phyloP scores from a whole-genome alignment of 2,888 invertebrate genomes.

The Tipula vernalis region DNA sequence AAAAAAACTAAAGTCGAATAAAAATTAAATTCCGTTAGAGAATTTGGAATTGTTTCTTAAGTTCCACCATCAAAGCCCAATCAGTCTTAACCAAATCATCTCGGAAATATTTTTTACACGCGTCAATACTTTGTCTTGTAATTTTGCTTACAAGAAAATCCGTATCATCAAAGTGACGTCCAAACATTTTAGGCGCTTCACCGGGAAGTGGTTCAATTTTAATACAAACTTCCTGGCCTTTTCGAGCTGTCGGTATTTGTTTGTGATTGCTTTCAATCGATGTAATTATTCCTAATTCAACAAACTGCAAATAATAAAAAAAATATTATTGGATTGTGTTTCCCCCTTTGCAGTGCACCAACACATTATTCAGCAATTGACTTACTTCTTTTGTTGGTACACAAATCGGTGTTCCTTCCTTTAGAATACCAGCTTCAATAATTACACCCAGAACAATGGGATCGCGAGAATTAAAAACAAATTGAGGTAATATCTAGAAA shows the following conservation, averaged over 20 bases:
- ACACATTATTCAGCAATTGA: slow-evolving; percentile 17
- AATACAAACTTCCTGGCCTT: slow-evolving; percentile 91
- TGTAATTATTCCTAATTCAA: slow-evolving; percentile 86
- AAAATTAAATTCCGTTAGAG: slow-evolving; percentile 43
- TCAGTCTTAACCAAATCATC: slow-evolving; percentile 94
- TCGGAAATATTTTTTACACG: slow-evolving; percentile 97
- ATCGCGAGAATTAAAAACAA: slow-evolving; percentile 95
- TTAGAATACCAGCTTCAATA: slow-evolving; percentile 89
- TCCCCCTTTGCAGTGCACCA: not conserved
- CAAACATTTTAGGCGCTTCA: slow-evolving; percentile 98
- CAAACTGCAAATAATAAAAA: slow-evolving; percentile 78
- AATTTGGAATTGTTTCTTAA: slow-evolving; percentile 95
- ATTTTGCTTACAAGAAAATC: slow-evolving; percentile 96
- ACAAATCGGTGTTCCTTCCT: slow-evolving; percentile 94
- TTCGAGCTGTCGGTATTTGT: slow-evolving; percentile 81
- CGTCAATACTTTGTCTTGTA: slow-evolving; percentile 94
- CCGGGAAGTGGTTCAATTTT: slow-evolving; percentile 96
- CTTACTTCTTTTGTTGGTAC: slow-evolving; percentile 90
- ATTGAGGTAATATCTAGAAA: slow-evolving; percentile 60
- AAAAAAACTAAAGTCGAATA: not conserved
- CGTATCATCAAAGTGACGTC: slow-evolving; percentile 94
- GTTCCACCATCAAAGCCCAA: slow-evolving; percentile 96
- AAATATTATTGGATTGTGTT: slow-evolving; percentile 10
- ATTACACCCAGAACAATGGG: slow-evolving; percentile 95
- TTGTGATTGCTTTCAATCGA: slow-evolving; percentile 96